Evolutionary conservation across 2,113 vertebrate genomes (phyloP), one percentile per base, ranked within the genome.

Genomic region (Leiothrix lutea): DNA sequence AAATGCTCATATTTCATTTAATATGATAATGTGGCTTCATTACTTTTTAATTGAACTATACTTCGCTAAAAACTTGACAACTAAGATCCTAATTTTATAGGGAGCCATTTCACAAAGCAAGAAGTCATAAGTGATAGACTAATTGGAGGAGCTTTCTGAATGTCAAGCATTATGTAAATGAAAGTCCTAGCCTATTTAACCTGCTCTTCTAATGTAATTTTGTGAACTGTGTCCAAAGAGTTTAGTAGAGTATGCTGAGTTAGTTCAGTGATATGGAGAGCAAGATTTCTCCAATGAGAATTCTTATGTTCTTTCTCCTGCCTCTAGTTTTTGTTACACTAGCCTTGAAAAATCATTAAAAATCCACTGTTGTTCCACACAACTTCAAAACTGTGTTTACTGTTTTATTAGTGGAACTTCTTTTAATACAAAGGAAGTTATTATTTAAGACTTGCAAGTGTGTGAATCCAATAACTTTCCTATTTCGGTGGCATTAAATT

Each of bases 41-140:
- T 95, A 94, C 51, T 91, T 97, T 95, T 93, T 96, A 94, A 97
- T 95, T 90, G 84, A 95, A 90, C 95, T 93, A 84, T 50, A 84
- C 74, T 90, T 91, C 66, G 61, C 44, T 97, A 93, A 75, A 95
- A 92, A 79, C 82, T 88, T 96, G 78, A 84, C 85, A 93, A 35
- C 53, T n/a, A 86, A 51, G 61, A 53, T 80, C 21, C 44, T 87
- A 67, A 64, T 94, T 80, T 90, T 94, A 69, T 89, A 80, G 61
- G 54, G 91, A 96, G 58, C 19, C 78, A 60, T 89, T 86, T 71
- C 67, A 89, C 69, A 93, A 79, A 90, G 14, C 28, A 94, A 94
- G 80, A 94, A 64, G 40, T 82, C 42, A 93, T 80, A 86, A 80
- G 65, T 57, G 83, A 79, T 91, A 9, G 0, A 26, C 66, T 96